Conservation (phyloP, 2,888 invertebrate genomes). For the Agonopterix arenella region DNA sequence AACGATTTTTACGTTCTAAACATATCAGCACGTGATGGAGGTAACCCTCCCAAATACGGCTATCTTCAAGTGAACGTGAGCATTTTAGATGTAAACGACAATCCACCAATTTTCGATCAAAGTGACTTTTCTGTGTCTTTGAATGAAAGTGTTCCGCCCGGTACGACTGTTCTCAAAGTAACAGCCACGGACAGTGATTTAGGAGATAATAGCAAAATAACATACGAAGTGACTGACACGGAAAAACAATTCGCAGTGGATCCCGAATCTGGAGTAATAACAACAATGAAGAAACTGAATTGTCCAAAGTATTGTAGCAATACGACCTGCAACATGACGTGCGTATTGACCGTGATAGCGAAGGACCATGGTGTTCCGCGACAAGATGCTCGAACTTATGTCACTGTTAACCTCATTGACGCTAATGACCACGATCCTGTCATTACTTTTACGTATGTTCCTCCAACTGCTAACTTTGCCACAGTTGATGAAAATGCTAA, state of each 20-base stretch:
- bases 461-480: slow-evolving; percentile 88
- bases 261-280: slow-evolving; percentile 93
- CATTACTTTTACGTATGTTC: slow-evolving; percentile 92
- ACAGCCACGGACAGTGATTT: slow-evolving; percentile 95
- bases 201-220: slow-evolving; percentile 94
- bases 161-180: slow-evolving; percentile 93
- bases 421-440: slow-evolving; percentile 96
- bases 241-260: slow-evolving; percentile 95
- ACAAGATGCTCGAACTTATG: slow-evolving; percentile 94
- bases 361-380: slow-evolving; percentile 94
- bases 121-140: slow-evolving; percentile 95
- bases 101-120: slow-evolving; percentile 95
- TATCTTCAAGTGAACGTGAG: slow-evolving; percentile 93
- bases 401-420: slow-evolving; percentile 93
- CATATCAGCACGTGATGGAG: slow-evolving; percentile 93
- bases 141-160: slow-evolving; percentile 95
- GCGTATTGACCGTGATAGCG: slow-evolving; percentile 96
- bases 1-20: slow-evolving; percentile 90
- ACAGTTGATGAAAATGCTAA: slow-evolving; percentile 96
- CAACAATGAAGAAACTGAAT: slow-evolving; percentile 86
- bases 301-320: slow-evolving; percentile 88
- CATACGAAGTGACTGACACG: slow-evolving; percentile 91
- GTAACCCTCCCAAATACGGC: slow-evolving; percentile 87
- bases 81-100: slow-evolving; percentile 94
- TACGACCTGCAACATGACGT: slow-evolving; percentile 91